These are phyloP conservation scores for Condylostylus longicornis DNA, from an alignment of 1,140 invertebrate genomes.

Conservation along the genomic window DNA sequence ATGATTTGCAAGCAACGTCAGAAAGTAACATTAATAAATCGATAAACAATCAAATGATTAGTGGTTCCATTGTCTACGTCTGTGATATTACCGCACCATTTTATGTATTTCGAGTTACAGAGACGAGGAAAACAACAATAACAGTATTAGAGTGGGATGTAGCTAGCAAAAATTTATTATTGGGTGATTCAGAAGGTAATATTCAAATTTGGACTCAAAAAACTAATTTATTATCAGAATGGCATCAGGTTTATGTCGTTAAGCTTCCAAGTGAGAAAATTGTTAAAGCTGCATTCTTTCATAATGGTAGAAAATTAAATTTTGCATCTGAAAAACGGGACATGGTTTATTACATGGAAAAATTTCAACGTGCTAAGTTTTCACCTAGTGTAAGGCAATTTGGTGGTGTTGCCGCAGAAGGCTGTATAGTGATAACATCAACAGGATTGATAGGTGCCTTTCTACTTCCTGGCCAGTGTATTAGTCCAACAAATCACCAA, in stretches of 20 bases:
- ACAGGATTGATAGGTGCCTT: conserved; percentile 67
- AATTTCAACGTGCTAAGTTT: conserved; percentile 61
- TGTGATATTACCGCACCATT: conserved; percentile 75
- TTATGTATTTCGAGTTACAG: conserved; percentile 47
- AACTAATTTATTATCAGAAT: conserved; percentile 70
- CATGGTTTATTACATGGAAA: conserved; percentile 62
- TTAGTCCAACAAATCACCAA: conserved; percentile 34
- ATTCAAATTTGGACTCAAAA: conserved; percentile 62
- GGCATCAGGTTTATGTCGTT: conserved; percentile 40
- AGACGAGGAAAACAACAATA: conserved; percentile 41
- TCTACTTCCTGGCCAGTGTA: no score
- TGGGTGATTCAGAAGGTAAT: conserved; percentile 57
- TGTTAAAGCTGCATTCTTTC: conserved; percentile 64
- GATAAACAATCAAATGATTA: no score
- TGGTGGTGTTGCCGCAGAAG: conserved; percentile 62
- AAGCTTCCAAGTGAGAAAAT: conserved; percentile 60
- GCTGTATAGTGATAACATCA: conserved; percentile 64
- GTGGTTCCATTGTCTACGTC: conserved; percentile 65
- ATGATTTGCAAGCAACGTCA: no score
- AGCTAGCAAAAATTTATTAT: conserved; percentile 58
- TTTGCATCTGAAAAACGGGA: conserved; percentile 57
- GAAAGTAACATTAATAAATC: no score
- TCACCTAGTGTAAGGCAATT: conserved; percentile 71
- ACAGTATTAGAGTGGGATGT: conserved; percentile 74
- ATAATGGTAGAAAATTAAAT: conserved; percentile 57